phyloP scores from a whole-genome alignment of 2,113 vertebrate genomes.

The Sarotherodon lohbergeri region DNA sequence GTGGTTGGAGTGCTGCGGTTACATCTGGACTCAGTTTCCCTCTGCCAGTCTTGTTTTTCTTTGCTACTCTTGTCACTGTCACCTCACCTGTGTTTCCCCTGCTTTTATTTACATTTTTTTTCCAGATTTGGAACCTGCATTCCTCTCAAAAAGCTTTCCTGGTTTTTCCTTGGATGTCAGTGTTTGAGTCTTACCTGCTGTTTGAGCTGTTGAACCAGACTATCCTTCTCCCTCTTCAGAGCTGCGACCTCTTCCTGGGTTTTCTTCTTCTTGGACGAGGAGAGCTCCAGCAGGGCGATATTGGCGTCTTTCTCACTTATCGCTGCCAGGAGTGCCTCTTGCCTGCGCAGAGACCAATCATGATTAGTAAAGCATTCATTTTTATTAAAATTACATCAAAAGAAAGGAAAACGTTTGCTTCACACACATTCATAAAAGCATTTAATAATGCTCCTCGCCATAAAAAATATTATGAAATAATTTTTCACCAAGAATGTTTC shows the following conservation, averaged over 20 bases:
- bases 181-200: constrained; percentile 80
- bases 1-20: constrained; percentile 46
- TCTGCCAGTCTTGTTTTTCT: constrained; percentile 31
- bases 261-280: constrained; percentile 96
- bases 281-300: constrained; percentile 93
- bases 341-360: constrained; percentile 66
- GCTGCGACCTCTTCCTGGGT: constrained; percentile 95
- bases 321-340: constrained; percentile 95
- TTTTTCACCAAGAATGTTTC: background rate
- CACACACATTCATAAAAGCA: background rate
- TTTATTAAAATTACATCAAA: background rate
- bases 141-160: background rate
- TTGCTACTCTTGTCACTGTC: constrained; percentile 35
- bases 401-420: background rate
- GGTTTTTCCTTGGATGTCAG: background rate
- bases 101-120: background rate
- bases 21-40: constrained; percentile 61
- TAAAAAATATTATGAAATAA: background rate
- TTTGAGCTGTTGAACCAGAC: constrained; percentile 94
- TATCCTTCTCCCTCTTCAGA: constrained; percentile 92
- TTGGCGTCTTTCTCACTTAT: constrained; percentile 99
- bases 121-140: background rate
- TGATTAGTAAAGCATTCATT: background rate
- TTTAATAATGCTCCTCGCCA: background rate
- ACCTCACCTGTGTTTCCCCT: constrained; percentile 31